A percentile compares a stretch with the other conserved stretches of the same genome.
Evolutionary conservation across 1,140 invertebrate species (phyloP).

Genomic region (Drosophila albomicans): DNA sequence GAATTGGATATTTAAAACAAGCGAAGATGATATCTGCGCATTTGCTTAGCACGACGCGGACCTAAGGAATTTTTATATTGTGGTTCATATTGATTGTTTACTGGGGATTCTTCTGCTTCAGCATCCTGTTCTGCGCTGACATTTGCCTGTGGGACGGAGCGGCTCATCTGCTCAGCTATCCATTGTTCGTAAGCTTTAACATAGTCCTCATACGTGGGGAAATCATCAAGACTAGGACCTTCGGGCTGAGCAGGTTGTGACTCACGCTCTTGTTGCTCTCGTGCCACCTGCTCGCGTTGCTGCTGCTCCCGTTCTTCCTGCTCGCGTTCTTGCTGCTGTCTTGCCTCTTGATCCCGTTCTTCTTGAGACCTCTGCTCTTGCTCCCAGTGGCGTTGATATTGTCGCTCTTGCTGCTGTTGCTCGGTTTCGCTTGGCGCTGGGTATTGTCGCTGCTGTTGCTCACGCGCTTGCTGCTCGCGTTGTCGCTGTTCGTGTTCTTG

Average conservation of each 20-base stretch:
- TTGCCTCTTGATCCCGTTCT: constrained; percentile 24
- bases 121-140: constrained; percentile 16
- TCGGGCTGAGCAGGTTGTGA: not conserved
- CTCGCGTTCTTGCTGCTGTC: constrained; percentile 27
- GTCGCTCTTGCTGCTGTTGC: constrained; percentile 19
- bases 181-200: constrained; percentile 24
- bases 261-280: constrained; percentile 1
- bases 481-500: constrained; percentile 19
- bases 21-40: not conserved
- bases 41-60: not conserved
- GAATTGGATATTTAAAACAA: not conserved
- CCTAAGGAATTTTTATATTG: not conserved
- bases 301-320: constrained; percentile 32
- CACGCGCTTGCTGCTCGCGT: constrained; percentile 20
- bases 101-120: not conserved
- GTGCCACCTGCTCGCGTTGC: constrained; percentile 10
- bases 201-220: constrained; percentile 37
- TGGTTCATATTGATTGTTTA: not conserved
- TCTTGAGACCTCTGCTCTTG: constrained; percentile 17
- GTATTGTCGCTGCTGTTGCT: constrained; percentile 21
- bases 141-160: constrained; percentile 13
- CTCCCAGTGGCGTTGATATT: constrained; percentile 10
- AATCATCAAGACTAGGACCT: not conserved
- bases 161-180: not conserved
- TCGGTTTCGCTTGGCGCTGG: constrained; percentile 22